Base-by-base conservation (phyloP, 2,888 invertebrate genomes). In the Cryptocephalus primarius region DNA sequence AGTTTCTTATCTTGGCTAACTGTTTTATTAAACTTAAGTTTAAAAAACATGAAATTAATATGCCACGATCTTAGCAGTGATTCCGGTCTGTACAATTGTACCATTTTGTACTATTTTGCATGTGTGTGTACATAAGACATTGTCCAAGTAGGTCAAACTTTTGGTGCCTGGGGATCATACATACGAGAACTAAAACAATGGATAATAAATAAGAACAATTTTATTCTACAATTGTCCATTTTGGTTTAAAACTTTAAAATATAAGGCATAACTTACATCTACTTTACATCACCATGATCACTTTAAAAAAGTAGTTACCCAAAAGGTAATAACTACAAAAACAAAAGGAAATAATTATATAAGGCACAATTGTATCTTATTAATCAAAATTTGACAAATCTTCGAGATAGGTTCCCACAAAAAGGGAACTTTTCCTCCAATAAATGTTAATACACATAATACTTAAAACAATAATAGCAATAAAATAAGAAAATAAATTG, bases 191-290 rank as follows among this genome's bases (percentile, higher is more conserved):
- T 22, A 48, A 48, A 48, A 36, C 12, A 38, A 32, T 14, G 11
- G 43, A 44, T 46, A 58, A 62, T 62, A 62, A 61, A 62, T 62
- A 63, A 61, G 61, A 60, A 61, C 61, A 61, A 59, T 61, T 61
- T 13, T 61, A 61, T 58, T 55, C 46, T 46, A 57, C 52, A 60
- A 61, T 58, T 58, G 58, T 60, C 55, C 60, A 60, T 60, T 61
- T 62, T 60, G 61, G 60, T 61, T 58, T 60, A 55, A 58, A 59
- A 51, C 56, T 58, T 61, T 57, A 60, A 59, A 60, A 58, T 55
- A 57, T 58, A 57, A 60, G 58, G 57, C 60, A 56, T 54, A 53
- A 53, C 49, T 53, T 56, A 55, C 48, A 40, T 53, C 54, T 54
- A 57, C 48, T 51, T 50, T 48, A 52, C 47, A 51, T 56, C 54